Conservation (phyloP, 2,888 invertebrate genomes). For the Oligia strigilis region DNA sequence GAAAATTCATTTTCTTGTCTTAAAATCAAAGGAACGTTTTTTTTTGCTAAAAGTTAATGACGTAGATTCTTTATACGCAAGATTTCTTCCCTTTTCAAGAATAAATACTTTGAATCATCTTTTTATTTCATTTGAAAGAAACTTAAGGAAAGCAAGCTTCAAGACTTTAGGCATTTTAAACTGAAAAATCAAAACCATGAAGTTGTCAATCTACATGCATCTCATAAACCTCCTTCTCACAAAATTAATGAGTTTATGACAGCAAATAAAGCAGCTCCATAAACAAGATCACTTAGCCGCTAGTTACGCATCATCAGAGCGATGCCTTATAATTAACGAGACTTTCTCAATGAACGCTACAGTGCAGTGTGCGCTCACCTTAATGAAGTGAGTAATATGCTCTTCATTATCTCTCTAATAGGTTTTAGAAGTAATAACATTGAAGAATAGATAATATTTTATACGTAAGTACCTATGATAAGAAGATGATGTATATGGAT, state of each 20-base stretch:
- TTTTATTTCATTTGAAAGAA: not conserved
- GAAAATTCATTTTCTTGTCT: not conserved
- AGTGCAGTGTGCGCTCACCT: conserved; percentile 57
- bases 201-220: not conserved
- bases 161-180: not conserved
- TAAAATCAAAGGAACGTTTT: no score
- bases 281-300: conserved; percentile 22
- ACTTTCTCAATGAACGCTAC: conserved; percentile 71
- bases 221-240: not conserved
- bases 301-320: conserved; percentile 61
- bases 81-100: not conserved
- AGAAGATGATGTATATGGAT: not conserved
- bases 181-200: not conserved
- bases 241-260: conserved; percentile 21
- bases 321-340: conserved; percentile 65
- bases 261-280: conserved; percentile 12
- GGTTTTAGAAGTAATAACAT: conserved; percentile 27
- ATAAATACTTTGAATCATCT: not conserved
- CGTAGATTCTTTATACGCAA: not conserved
- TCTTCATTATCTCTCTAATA: conserved; percentile 24
- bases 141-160: not conserved
- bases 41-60: no score
- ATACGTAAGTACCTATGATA: not conserved
- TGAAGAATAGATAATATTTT: conserved; percentile 2
- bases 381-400: conserved; percentile 61